These are phyloP conservation scores for Trichosurus vulpecula DNA, from an alignment of 2,797 vertebrate species.

Conservation along the genomic window DNA sequence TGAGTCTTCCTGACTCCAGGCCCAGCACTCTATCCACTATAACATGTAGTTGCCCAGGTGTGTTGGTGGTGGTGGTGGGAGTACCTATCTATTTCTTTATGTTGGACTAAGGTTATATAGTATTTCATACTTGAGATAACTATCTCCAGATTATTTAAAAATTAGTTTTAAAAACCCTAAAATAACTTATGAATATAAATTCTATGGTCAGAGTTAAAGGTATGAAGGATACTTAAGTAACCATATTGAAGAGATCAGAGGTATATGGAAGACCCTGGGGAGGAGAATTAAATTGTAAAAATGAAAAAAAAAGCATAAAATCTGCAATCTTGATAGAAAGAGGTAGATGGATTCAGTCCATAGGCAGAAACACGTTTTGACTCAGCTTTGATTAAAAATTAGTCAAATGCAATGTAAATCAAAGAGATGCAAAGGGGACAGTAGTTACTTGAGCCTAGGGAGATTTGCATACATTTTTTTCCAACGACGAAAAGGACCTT, in stretches of 20 bases:
- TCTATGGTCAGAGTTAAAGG: neutral
- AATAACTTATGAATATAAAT: neutral
- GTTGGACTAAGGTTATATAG: neutral
- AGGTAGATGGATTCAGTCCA: neutral
- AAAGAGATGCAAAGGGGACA: neutral
- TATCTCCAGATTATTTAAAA: neutral
- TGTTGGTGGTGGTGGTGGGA: too few relatives aligned
- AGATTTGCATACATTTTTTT: neutral
- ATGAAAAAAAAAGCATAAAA: neutral
- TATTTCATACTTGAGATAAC: neutral
- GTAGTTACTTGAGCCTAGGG: neutral
- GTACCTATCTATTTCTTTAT: neutral
- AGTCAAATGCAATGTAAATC: neutral
- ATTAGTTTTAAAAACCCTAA: neutral
- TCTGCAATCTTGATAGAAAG: neutral
- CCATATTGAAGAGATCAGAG: neutral
- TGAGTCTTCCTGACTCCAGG: too few relatives aligned
- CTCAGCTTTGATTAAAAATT: neutral
- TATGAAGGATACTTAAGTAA: neutral
- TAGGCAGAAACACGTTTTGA: neutral
- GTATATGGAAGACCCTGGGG: neutral
- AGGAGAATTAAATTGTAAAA: neutral
- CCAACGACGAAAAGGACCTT: neutral
- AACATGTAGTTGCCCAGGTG: too few relatives aligned
- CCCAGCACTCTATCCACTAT: too few relatives aligned